Conservation (phyloP, 2,888 invertebrate species). For the Ormia ochracea region DNA sequence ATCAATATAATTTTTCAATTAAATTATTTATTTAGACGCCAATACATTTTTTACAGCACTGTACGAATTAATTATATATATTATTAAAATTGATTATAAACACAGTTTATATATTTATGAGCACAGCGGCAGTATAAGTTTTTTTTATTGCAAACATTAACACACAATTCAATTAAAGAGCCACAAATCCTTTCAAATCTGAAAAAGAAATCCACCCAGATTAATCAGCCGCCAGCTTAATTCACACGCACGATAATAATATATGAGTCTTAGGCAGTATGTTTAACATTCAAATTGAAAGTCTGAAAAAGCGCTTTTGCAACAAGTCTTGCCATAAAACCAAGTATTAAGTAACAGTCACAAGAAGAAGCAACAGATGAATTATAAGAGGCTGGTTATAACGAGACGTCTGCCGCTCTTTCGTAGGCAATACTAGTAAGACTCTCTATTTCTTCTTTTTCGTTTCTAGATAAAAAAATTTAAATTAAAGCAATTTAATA, state of each 20-base stretch:
- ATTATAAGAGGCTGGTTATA: background rate
- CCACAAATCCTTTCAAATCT: constrained; percentile 19
- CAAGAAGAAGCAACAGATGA: background rate
- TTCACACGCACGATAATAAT: constrained; percentile 71
- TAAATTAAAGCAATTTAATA: background rate
- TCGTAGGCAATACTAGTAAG: background rate
- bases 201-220: background rate
- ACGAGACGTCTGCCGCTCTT: background rate
- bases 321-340: background rate
- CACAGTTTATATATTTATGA: background rate
- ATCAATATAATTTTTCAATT: too few relatives aligned
- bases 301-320: constrained; percentile 10
- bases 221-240: constrained; percentile 50
- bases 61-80: too few relatives aligned
- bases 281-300: constrained; percentile 35
- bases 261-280: constrained; percentile 1
- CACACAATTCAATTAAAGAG: constrained; percentile 37
- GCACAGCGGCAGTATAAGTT: too few relatives aligned
- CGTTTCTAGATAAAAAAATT: background rate
- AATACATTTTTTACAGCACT: too few relatives aligned
- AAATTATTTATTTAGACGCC: too few relatives aligned
- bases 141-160: background rate
- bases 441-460: background rate
- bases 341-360: background rate
- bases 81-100: too few relatives aligned